Evolutionary conservation across 2,797 vertebrate genomes (phyloP).

Genomic region (Squalus acanthias): DNA sequence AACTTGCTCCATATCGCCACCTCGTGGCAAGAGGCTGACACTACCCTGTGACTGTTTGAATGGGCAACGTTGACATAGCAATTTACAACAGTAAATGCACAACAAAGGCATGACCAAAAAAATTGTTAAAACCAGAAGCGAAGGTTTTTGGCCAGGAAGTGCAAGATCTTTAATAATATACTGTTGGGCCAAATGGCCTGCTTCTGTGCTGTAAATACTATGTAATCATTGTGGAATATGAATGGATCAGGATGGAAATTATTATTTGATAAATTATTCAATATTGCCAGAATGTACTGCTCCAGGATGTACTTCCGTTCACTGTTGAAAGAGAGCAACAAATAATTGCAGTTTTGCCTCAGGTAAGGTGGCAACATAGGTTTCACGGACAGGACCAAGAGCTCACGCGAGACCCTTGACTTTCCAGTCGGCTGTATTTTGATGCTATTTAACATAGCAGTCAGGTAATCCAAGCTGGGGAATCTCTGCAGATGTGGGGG

Average conservation of each 20-base stretch:
- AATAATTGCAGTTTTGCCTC: no score
- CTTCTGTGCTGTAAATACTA: no score
- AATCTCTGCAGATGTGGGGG: neutral
- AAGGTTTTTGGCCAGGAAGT: neutral
- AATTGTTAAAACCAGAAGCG: neutral
- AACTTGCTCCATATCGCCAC: neutral
- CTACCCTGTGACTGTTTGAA: neutral
- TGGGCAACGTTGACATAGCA: neutral
- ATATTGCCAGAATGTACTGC: neutral
- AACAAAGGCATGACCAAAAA: neutral
- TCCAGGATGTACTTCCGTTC: neutral
- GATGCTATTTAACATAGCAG: no score
- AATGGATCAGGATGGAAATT: neutral
- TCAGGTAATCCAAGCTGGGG: neutral
- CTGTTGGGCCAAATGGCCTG: neutral
- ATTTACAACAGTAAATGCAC: neutral
- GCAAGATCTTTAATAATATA: neutral
- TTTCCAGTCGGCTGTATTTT: no score
- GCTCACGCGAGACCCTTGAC: neutral
- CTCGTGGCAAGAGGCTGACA: neutral
- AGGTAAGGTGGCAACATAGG: no score
- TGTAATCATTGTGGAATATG: neutral
- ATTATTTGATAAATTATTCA: neutral
- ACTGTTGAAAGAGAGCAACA: no score
- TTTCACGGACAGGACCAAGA: neutral